Evolutionary conservation across 2,888 invertebrate genomes (phyloP).

Genomic region (Watsonalla cultraria): DNA sequence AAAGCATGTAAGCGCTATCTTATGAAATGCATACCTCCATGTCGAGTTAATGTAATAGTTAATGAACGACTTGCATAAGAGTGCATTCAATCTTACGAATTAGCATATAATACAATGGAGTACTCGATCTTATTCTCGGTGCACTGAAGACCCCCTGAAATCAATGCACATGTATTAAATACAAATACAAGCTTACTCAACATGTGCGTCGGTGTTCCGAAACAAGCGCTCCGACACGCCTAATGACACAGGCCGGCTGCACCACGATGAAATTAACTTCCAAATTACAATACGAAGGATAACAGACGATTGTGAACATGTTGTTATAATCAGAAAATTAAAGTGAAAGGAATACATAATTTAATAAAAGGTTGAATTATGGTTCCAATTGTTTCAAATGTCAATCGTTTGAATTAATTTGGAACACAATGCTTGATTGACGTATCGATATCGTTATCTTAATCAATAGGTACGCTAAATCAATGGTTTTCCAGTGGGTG

Average conservation of each 20-base stretch:
- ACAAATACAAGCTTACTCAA: conserved; percentile 38
- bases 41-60: conserved; percentile 30
- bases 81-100: conserved; percentile 39
- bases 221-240: conserved; percentile 26
- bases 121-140: conserved; percentile 25
- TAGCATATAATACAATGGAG: conserved; percentile 50
- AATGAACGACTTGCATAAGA: conserved; percentile 40
- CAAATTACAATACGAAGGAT: conserved; percentile 11
- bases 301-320: neutral
- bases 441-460: conserved; percentile 48
- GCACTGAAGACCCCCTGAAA: conserved; percentile 42
- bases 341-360: conserved; percentile 21
- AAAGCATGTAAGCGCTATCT: conserved; percentile 11
- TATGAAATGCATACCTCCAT: conserved; percentile 21
- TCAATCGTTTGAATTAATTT: conserved; percentile 48
- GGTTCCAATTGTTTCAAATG: conserved; percentile 52
- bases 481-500: conserved; percentile 35
- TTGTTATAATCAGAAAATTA: neutral
- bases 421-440: conserved; percentile 57
- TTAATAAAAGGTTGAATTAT: conserved; percentile 24
- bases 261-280: conserved; percentile 16
- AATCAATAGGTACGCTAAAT: conserved; percentile 6
- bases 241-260: conserved; percentile 20
- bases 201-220: conserved; percentile 27
- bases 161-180: conserved; percentile 45